Conservation (phyloP, 2,888 invertebrate species). For the Anorthoa munda region DNA sequence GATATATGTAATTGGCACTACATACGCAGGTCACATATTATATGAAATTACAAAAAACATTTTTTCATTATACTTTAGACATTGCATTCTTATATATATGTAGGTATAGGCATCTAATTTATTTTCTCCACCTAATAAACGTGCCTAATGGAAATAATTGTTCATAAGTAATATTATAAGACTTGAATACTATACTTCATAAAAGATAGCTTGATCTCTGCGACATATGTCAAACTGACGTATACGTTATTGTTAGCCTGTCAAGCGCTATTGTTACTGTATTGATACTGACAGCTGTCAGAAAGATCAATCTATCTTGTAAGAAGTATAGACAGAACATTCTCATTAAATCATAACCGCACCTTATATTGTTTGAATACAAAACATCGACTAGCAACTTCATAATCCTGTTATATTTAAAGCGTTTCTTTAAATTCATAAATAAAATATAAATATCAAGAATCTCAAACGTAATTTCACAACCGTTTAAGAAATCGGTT, state of each 20-base stretch:
- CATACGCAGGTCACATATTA: slow-evolving; percentile 85
- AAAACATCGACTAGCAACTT: slow-evolving; percentile 80
- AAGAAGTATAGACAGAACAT: slow-evolving; percentile 47
- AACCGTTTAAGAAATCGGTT: slow-evolving; percentile 83
- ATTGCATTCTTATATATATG: slow-evolving; percentile 69
- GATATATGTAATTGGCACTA: slow-evolving; percentile 86
- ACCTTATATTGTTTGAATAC: slow-evolving; percentile 66
- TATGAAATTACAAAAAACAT: slow-evolving; percentile 86
- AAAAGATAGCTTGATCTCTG: too few species aligned
- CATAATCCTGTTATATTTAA: slow-evolving; percentile 73
- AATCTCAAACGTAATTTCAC: slow-evolving; percentile 84
- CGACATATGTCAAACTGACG: too few species aligned
- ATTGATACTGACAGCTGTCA: too few species aligned
- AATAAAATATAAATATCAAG: slow-evolving; percentile 72
- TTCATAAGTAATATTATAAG: slow-evolving; percentile 61
- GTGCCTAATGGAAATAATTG: slow-evolving; percentile 65
- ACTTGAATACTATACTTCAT: slow-evolving; percentile 54
- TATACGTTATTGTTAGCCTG: too few species aligned
- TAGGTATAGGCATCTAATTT: slow-evolving; percentile 73
- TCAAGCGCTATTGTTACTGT: too few species aligned
- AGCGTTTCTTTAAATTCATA: slow-evolving; percentile 74
- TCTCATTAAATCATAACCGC: slow-evolving; percentile 60
- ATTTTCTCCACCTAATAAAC: slow-evolving; percentile 65
- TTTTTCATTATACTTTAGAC: slow-evolving; percentile 62
- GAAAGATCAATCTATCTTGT: too few species aligned